phyloP scores from a whole-genome alignment of 2,888 invertebrate genomes.

The Stenotaenia linearis region DNA sequence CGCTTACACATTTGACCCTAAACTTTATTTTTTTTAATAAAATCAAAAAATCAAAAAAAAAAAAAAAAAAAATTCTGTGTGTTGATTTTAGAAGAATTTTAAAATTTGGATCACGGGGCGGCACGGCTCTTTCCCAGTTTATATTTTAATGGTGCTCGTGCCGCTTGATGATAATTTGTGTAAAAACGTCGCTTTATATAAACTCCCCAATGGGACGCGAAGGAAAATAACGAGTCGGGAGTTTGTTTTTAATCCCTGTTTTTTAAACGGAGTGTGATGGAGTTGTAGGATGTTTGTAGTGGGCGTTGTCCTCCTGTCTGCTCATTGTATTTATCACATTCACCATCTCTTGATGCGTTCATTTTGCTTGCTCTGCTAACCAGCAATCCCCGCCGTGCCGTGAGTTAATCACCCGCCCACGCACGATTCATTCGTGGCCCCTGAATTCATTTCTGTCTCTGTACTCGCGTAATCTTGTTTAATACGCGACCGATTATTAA shows the following conservation, averaged over 20 bases:
- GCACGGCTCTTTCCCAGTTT: neutral
- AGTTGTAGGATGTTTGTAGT: neutral
- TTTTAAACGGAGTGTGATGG: neutral
- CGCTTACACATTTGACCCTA: neutral
- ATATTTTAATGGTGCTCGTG: neutral
- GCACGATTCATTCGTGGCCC: conserved; percentile 5
- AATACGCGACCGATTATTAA: conserved; percentile 19
- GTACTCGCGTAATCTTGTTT: conserved; percentile 4
- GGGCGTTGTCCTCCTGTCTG: neutral
- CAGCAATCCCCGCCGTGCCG: conserved; percentile 19
- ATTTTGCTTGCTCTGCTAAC: conserved; percentile 15
- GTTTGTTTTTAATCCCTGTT: neutral
- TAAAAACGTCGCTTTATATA: neutral
- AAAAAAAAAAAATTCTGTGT: neutral
- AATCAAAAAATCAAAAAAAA: neutral
- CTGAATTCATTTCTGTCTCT: conserved; percentile 19
- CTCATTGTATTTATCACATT: conserved; percentile 12
- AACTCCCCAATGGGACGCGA: neutral
- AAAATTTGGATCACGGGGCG: neutral
- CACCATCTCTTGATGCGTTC: conserved; percentile 19
- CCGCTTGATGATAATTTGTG: neutral
- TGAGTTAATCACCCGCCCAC: conserved; percentile 19
- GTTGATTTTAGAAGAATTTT: neutral
- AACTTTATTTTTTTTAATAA: neutral
- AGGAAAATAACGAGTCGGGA: neutral